These are phyloP conservation scores for Brachymystax lenok DNA, from an alignment of 2,797 vertebrate species.

Conservation along the genomic window DNA sequence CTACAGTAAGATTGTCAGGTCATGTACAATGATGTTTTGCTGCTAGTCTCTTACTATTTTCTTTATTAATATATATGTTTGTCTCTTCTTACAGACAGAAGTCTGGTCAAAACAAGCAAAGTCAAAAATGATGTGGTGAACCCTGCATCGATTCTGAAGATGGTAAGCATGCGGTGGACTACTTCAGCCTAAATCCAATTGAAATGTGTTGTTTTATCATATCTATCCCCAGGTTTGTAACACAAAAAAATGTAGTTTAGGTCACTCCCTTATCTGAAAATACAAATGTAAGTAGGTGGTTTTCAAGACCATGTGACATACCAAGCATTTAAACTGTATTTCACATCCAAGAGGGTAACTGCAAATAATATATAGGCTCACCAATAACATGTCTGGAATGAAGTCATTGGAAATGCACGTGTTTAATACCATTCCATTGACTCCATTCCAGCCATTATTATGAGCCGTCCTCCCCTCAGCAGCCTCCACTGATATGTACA, in stretches of 20 bases:
- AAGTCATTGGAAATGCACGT: no score
- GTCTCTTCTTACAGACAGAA: constrained; percentile 35
- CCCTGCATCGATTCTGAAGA: constrained; percentile 69
- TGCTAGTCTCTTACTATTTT: neutral
- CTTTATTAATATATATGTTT: neutral
- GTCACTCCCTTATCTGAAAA: neutral
- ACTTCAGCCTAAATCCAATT: neutral
- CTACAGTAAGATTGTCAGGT: no score
- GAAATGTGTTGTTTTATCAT: neutral
- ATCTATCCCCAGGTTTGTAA: neutral
- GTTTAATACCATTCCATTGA: no score
- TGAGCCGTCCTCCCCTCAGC: no score
- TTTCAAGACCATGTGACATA: neutral
- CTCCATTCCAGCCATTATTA: no score
- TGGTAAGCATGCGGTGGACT: constrained; percentile 67
- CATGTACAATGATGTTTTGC: constrained; percentile 1
- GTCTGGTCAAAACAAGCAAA: neutral
- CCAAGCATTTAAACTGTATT: neutral
- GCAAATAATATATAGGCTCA: neutral
- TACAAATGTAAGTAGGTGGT: neutral
- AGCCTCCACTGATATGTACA: no score
- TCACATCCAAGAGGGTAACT: neutral
- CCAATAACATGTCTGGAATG: neutral
- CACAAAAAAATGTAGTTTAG: neutral
- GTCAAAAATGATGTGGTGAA: constrained; percentile 16